A percentile compares a stretch with the other conserved stretches of the same genome.
Conservation (phyloP, 2,113 vertebrate species). For the Dolichallabes microphthalmus region DNA sequence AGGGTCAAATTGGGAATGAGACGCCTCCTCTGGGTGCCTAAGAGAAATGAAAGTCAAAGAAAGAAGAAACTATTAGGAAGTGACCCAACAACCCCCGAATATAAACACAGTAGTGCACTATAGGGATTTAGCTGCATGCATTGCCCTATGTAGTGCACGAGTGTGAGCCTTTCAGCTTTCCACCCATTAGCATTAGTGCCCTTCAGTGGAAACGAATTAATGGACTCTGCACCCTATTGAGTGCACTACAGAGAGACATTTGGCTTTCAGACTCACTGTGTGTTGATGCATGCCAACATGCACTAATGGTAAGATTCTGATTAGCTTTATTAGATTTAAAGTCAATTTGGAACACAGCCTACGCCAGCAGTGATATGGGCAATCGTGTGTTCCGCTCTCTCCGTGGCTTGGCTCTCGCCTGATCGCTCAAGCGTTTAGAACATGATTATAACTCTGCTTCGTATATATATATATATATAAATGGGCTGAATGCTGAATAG, state of each 20-base stretch:
- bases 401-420: conserved; percentile 42
- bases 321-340: background rate
- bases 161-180: background rate
- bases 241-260: conserved; percentile 6
- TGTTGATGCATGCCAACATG: background rate
- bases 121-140: background rate
- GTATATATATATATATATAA: background rate
- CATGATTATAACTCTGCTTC: conserved; percentile 64
- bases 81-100: background rate
- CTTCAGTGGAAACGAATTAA: background rate
- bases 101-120: background rate
- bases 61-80: background rate
- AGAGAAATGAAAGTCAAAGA: conserved; percentile 8
- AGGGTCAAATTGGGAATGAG: conserved; percentile 87
- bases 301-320: conserved; percentile 1
- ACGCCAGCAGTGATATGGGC: background rate
- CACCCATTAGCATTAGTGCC: background rate
- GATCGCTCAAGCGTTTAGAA: conserved; percentile 61
- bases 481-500: too few species aligned
- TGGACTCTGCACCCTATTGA: background rate
- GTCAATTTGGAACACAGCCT: conserved; percentile 1
- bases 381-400: background rate
- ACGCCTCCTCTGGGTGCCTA: conserved; percentile 90
- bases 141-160: background rate
- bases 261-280: background rate